Evolutionary conservation across 2,888 invertebrate genomes (phyloP), one percentile per base, ranked within the genome.

Genomic region (Sphecodes monilicornis): DNA sequence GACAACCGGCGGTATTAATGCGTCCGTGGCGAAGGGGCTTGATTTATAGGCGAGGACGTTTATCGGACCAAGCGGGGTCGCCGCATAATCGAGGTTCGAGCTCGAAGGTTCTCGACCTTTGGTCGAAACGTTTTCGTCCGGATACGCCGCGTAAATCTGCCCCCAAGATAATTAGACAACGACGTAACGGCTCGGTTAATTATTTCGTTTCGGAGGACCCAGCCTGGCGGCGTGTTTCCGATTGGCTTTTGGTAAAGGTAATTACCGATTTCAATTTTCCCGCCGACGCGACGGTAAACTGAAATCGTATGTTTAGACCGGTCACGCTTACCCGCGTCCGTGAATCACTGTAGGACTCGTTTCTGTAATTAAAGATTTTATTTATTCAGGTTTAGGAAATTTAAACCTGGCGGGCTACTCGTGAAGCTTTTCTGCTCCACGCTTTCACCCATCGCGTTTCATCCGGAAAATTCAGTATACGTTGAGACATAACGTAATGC

Each of bases 41-140:
- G 64, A 71, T 78, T 78, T 78, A 78, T 78, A 32, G 46, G 32
- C 26, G 60, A 54, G 43, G 43, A 60, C 60, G 57, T 70, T 70
- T 57, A 70, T 77, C 70, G 77, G 18, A 18, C 41, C 6, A 64
- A 32, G 64, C 64, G 32, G 22, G 22, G 32, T 60, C 43, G 41
- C 11, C 43, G 70, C 22, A 57, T n/a, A 64, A 36, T 43, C 57
- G 57, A 18, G 77, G 64, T 32, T 71, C 26, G 29, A 26, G 32
- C 43, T 10, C n/a, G 32, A 60, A 64, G 43, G 11, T 26, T 76
- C 46, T 36, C n/a, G 32, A 68, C 39, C 39, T 68, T 50, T 36
- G 54, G n/a, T 36, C 76, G 29, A n/a, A 22, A 18, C 39, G 60
- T 41, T 32, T 32, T 64, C 43, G 60, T 74, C 22, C 41, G 41